Evolutionary conservation across 2,888 invertebrate species (phyloP).

Genomic region (Cheiracanthium punctorium): DNA sequence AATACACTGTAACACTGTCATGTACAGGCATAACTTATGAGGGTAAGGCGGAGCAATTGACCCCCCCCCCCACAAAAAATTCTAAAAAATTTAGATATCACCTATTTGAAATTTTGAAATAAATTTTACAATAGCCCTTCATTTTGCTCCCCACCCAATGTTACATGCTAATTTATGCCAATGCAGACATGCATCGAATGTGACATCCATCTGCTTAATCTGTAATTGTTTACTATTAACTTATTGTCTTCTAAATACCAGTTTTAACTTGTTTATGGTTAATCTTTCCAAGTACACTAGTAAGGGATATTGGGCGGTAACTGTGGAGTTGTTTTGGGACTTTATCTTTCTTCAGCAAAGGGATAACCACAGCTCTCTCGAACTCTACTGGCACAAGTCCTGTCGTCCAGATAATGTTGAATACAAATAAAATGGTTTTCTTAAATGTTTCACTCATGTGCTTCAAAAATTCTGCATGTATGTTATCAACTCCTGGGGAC

Average conservation of each 20-base stretch:
- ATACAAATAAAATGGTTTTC: not conserved
- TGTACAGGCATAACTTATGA: too few species aligned
- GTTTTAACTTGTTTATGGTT: not conserved
- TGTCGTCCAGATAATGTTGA: slow-evolving; percentile 3
- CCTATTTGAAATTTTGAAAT: too few species aligned
- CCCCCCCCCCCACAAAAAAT: too few species aligned
- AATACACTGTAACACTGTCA: too few species aligned
- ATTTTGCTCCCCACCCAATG: too few species aligned
- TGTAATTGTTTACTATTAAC: not conserved
- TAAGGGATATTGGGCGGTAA: too few species aligned
- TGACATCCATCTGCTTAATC: too few species aligned
- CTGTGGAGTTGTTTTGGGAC: not conserved
- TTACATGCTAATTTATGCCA: too few species aligned
- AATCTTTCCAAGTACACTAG: slow-evolving; percentile 2
- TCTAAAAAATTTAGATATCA: too few species aligned
- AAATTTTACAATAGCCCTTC: too few species aligned
- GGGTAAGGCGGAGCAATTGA: too few species aligned
- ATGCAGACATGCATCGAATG: too few species aligned
- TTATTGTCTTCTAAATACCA: not conserved
- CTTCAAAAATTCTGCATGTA: slow-evolving; percentile 15
- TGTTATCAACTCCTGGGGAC: slow-evolving; percentile 9
- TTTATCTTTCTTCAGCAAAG: slow-evolving; percentile 11
- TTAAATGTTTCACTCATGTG: not conserved
- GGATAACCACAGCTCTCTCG: not conserved
- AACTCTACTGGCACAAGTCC: not conserved